Evolutionary conservation across 2,797 vertebrate genomes (phyloP).

Genomic region (Falco berigora): DNA sequence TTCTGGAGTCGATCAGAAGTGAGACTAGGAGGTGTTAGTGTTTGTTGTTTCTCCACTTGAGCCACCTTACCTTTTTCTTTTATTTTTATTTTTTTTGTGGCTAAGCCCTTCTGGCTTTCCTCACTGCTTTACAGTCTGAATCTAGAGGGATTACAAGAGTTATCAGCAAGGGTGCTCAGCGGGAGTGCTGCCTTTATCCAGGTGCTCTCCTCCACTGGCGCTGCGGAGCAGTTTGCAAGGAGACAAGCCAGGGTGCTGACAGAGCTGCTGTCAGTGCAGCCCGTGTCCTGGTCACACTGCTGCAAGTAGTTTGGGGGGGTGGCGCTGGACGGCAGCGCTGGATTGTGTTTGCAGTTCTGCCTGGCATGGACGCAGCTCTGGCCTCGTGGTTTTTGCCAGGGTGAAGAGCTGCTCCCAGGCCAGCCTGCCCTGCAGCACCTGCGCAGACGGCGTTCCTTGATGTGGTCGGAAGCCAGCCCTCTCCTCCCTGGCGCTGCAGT

Average conservation of each 20-base stretch:
- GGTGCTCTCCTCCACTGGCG: not conserved
- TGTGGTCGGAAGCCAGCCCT: not conserved
- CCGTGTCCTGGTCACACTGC: not conserved
- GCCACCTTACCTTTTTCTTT: not conserved
- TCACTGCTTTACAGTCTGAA: not conserved
- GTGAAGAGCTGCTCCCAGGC: not conserved
- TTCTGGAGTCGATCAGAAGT: not conserved
- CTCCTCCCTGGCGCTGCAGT: rapidly evolving
- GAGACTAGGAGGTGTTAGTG: not conserved
- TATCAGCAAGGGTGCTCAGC: not conserved
- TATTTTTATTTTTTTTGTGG: not conserved
- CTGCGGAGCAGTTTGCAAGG: not conserved
- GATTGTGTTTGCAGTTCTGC: too few species aligned
- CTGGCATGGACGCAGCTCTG: not conserved
- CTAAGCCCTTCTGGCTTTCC: not conserved
- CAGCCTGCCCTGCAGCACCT: not conserved
- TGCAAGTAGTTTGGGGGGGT: not conserved
- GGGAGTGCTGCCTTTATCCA: not conserved
- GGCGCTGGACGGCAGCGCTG: not conserved
- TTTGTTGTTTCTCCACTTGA: not conserved
- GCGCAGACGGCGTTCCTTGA: rapidly evolving
- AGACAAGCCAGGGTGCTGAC: not conserved
- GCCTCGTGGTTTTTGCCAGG: not conserved
- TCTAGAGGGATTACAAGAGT: not conserved
- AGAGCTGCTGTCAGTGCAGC: not conserved